Base-by-base conservation (phyloP, 1,140 invertebrate species). In the Pogonomyrmex californicus region DNA sequence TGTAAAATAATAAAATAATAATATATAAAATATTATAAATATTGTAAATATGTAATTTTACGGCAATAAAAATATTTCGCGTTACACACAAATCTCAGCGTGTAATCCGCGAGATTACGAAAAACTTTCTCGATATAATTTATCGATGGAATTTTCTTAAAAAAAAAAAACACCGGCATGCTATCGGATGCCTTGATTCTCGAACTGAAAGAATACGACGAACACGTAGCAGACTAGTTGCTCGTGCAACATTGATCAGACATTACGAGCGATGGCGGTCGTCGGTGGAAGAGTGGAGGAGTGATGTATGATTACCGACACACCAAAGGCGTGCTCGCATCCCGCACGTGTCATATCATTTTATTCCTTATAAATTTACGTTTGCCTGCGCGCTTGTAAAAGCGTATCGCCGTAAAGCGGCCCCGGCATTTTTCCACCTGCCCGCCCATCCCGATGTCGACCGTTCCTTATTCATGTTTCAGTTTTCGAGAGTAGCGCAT, bases 231-330 rank as follows among this genome's bases (percentile, higher is more conserved):
- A 90, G 82, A 90, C 90, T 79, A 82, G 85, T 56, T 81, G 77
- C 54, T 86, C 86, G 58, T 90, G 87, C 82, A 91, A 91, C 89
- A 90, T 91, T 91, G 90, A 90, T 91, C 83, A 88, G 89, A 88
- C 86, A 86, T 91, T 88, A 88, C 86, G 83, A 85, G 79, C 76
- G 23, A 10, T 38, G 41, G 54, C 6, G 56, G 23, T 36, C 60
- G 76, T 12, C 2, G 76, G 77, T 30, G 47, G 33, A 51, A 51
- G 17, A 49, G 33, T n/a, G 10, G 10, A 30, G 36, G n/a, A 38
- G 17, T n/a, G 79, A 90, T 88, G 79, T 86, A 88, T 66, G 82
- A 88, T 86, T 86, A 87, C 81, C 62, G 68, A 60, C 68, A 65
- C 23, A 12, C 81, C 77, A 60, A 90, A 86, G 44, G 65, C 71